Percentiles rank a stretch among this genome's conserved stretches.
phyloP scores from a whole-genome alignment of 2,888 invertebrate genomes.

The Ormyrus nitidulus region DNA sequence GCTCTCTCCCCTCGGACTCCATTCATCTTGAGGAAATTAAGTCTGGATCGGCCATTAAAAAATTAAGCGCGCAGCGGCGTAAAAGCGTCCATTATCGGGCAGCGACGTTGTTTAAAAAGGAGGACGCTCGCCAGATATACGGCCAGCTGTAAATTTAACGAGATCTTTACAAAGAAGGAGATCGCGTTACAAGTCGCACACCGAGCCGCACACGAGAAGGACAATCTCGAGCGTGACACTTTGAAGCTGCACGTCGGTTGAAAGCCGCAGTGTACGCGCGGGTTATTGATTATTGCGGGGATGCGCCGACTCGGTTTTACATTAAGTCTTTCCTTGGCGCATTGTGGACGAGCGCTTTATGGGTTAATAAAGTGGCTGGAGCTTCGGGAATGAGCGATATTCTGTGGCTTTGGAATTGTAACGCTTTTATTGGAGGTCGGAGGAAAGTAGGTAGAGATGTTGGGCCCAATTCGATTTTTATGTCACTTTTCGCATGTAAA shows the following conservation, averaged over 20 bases:
- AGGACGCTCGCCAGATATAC: conserved; percentile 37
- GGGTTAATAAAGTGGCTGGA: not conserved
- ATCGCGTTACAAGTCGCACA: conserved; percentile 36
- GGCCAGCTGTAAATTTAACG: conserved; percentile 53
- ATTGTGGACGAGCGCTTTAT: not conserved
- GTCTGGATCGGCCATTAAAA: conserved; percentile 49
- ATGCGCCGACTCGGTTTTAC: not conserved
- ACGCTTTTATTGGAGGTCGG: too few relatives aligned
- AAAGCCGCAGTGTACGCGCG: not conserved
- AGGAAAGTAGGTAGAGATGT: too few relatives aligned
- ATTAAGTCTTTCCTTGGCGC: not conserved
- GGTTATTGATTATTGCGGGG: conserved; percentile 24
- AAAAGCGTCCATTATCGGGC: conserved; percentile 48
- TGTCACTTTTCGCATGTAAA: too few relatives aligned
- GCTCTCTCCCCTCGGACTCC: conserved; percentile 1
- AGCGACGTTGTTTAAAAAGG: conserved; percentile 34
- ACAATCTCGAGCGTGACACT: conserved; percentile 42
- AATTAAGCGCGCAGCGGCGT: conserved; percentile 55
- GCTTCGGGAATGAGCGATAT: not conserved
- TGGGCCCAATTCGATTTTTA: too few relatives aligned
- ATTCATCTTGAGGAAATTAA: conserved; percentile 48
- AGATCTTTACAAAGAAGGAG: conserved; percentile 41
- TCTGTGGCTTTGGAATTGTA: too few relatives aligned
- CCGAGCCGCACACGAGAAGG: conserved; percentile 14
- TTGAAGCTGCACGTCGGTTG: conserved; percentile 1